phyloP scores from a whole-genome alignment of 2,113 vertebrate genomes.

The Phainopepla nitens region DNA sequence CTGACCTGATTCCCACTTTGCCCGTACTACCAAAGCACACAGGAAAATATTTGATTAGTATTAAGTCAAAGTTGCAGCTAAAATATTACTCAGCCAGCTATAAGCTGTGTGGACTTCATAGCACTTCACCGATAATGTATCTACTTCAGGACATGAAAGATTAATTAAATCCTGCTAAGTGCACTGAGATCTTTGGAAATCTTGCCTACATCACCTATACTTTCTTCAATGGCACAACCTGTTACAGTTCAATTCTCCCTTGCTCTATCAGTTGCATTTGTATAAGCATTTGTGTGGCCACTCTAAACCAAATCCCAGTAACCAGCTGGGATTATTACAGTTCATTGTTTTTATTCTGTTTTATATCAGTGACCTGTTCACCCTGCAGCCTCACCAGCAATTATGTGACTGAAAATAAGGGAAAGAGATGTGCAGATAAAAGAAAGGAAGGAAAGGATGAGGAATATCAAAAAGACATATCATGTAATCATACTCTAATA shows the following conservation, averaged over 20 bases:
- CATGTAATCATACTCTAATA: not conserved
- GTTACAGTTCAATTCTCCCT: not conserved
- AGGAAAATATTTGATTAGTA: not conserved
- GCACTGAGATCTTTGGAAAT: not conserved
- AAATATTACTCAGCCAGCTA: not conserved
- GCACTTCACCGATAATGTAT: not conserved
- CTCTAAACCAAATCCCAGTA: not conserved
- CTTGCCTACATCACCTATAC: not conserved
- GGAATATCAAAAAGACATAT: not conserved
- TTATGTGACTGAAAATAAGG: not conserved
- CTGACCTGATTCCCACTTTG: not conserved
- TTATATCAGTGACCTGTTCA: not conserved
- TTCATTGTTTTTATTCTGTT: not conserved
- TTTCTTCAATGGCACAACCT: not conserved
- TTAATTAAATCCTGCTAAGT: not conserved
- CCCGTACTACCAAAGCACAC: not conserved
- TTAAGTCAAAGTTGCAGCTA: not conserved
- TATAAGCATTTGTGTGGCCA: accelerated
- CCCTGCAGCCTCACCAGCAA: not conserved
- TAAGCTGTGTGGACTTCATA: not conserved
- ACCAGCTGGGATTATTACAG: not conserved
- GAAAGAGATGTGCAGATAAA: not conserved
- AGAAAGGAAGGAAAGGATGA: not conserved
- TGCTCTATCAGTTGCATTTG: not conserved
- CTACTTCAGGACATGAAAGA: not conserved